Evolutionary conservation across 2,797 vertebrate genomes (phyloP).

Genomic region (Naso thynnoides): DNA sequence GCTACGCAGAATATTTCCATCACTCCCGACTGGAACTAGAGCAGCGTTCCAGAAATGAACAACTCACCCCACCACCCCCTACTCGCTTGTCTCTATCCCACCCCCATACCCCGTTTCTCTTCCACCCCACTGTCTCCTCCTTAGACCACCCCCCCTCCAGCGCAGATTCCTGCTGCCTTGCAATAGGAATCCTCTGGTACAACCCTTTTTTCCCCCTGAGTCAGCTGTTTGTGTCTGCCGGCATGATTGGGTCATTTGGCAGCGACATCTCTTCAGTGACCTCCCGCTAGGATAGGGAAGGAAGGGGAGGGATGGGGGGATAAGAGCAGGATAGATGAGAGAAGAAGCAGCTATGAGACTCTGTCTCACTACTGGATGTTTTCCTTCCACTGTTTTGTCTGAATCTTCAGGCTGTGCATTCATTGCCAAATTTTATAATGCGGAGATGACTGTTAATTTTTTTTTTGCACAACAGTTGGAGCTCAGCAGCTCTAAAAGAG

Average conservation of each 20-base stretch:
- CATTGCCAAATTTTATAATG: slow-evolving; percentile 26
- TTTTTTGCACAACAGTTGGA: slow-evolving; percentile 29
- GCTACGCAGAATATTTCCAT: slow-evolving; percentile 86
- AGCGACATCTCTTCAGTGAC: slow-evolving; percentile 79
- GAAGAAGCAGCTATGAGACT: slow-evolving; percentile 57
- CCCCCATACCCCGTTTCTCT: slow-evolving; percentile 52
- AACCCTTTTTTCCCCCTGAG: slow-evolving; percentile 78
- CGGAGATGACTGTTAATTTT: slow-evolving; percentile 32
- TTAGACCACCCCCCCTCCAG: slow-evolving; percentile 53
- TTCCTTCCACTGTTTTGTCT: slow-evolving; percentile 36
- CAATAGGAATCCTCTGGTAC: slow-evolving; percentile 78
- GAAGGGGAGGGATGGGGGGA: slow-evolving; percentile 61
- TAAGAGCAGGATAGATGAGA: slow-evolving; percentile 63
- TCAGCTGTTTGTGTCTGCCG: slow-evolving; percentile 85
- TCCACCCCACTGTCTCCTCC: slow-evolving; percentile 65
- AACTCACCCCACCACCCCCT: slow-evolving; percentile 67
- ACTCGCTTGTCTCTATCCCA: slow-evolving; percentile 67
- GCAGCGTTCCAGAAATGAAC: slow-evolving; percentile 80
- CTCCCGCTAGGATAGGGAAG: slow-evolving; percentile 77
- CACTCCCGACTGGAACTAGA: slow-evolving; percentile 81
- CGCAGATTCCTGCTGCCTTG: slow-evolving; percentile 75
- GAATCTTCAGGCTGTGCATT: slow-evolving; percentile 36
- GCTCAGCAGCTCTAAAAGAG: slow-evolving; percentile 17
- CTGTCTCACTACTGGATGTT: slow-evolving; percentile 57
- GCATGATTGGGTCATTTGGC: slow-evolving; percentile 85